Conservation (phyloP, 2,888 invertebrate species). For the Hypselothyrea guttata region DNA sequence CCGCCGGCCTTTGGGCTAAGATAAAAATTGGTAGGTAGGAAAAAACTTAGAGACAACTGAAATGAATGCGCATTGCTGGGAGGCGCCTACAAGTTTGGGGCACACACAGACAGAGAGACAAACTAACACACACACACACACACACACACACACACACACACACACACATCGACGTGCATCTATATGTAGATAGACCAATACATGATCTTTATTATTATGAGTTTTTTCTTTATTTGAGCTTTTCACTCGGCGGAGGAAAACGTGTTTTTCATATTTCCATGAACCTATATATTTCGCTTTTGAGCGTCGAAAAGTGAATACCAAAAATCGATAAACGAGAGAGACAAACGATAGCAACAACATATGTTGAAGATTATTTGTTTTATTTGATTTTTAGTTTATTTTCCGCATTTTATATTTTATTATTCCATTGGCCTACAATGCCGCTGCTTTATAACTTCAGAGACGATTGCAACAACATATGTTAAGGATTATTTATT, state of each 20-base stretch:
- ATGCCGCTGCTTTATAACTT: no score
- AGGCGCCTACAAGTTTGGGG: conserved; percentile 43
- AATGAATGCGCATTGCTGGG: conserved; percentile 31
- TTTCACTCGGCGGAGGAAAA: conserved; percentile 63
- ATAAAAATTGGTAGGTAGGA: conserved; percentile 28
- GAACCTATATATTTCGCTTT: conserved; percentile 56
- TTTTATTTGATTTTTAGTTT: no score
- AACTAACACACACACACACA: conserved; percentile 6
- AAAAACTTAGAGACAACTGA: conserved; percentile 21
- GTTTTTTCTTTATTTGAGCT: conserved; percentile 54
- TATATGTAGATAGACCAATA: conserved; percentile 16
- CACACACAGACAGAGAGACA: not conserved
- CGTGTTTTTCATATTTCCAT: conserved; percentile 72
- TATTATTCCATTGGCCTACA: no score
- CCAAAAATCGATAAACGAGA: conserved; percentile 13
- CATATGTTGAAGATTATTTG: no score
- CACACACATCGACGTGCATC: no score
- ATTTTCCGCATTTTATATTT: no score
- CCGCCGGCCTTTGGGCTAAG: conserved; percentile 26
- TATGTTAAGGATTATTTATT: no score
- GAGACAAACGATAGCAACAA: no score
- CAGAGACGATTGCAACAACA: no score
- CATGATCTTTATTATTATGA: conserved; percentile 52
- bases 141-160: conserved; percentile 1
- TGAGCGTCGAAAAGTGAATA: conserved; percentile 6